Evolutionary conservation across 2,888 invertebrate species (phyloP).

Genomic region (Pseudococcus longispinus): DNA sequence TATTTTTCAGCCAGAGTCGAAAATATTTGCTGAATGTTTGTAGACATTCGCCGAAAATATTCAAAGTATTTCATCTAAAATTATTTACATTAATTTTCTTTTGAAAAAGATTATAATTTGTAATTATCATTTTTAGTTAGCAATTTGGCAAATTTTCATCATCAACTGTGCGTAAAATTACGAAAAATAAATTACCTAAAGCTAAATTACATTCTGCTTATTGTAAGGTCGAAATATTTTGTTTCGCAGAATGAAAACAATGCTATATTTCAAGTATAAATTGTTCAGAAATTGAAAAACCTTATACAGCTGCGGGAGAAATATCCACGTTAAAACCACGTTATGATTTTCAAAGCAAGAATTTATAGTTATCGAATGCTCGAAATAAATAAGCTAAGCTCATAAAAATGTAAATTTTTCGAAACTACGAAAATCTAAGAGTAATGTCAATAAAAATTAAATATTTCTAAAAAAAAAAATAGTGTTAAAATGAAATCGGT

Average conservation of each 20-base stretch:
- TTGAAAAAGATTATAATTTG: not conserved
- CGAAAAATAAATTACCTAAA: not conserved
- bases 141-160: no score
- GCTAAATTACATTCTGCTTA: not conserved
- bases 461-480: not conserved
- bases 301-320: not conserved
- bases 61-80: no score
- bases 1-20: no score
- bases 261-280: not conserved
- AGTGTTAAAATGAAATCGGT: not conserved
- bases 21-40: no score
- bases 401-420: slow-evolving; percentile 11
- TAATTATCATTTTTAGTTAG: not conserved
- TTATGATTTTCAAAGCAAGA: not conserved
- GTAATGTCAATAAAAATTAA: not conserved
- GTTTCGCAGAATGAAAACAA: not conserved
- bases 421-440: not conserved
- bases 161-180: not conserved
- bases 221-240: not conserved
- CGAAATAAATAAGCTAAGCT: not conserved
- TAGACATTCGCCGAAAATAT: no score
- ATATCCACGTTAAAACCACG: not conserved
- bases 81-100: not conserved
- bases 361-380: not conserved
- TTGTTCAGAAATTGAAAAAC: not conserved